Percentiles rank a stretch among this genome's conserved stretches.
These are phyloP conservation scores for Gandaritis pyraliata DNA, from an alignment of 2,888 invertebrate species.

Conservation along the genomic window DNA sequence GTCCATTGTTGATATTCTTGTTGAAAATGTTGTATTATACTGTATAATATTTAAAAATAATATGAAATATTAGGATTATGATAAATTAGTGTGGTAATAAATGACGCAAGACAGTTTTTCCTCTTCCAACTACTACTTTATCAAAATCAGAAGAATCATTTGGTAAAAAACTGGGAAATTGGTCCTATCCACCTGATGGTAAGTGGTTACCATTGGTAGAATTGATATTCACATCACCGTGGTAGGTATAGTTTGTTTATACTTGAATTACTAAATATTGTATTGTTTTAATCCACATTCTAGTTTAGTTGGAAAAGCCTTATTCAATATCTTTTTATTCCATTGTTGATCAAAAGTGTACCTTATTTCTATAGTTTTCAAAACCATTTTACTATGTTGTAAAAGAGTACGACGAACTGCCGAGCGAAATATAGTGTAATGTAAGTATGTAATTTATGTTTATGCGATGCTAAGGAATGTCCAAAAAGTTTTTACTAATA, in stretches of 20 bases:
- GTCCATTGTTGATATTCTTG: constrained; percentile 85
- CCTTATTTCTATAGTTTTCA: no score
- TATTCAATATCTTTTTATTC: no score
- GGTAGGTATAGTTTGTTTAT: no score
- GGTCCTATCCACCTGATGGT: no score
- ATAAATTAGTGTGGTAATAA: constrained; percentile 11
- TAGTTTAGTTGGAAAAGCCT: no score
- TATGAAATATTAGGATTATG: constrained; percentile 23
- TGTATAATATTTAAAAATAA: constrained; percentile 50
- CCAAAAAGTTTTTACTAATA: not conserved
- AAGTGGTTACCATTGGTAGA: no score
- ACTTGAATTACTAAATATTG: no score
- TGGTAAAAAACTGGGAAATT: no score
- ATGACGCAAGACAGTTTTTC: constrained; percentile 3
- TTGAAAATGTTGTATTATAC: constrained; percentile 80
- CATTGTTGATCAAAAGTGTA: no score
- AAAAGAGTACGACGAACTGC: not conserved
- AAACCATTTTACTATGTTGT: not conserved
- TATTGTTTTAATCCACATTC: no score
- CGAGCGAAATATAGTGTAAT: not conserved
- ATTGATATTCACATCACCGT: no score
- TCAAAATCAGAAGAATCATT: no score
- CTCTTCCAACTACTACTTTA: not conserved
- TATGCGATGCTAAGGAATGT: not conserved
- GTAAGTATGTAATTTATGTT: not conserved